Conservation (phyloP, 37 sponge, comb jelly and placozoan species). For the Hormiphora californensis region DNA sequence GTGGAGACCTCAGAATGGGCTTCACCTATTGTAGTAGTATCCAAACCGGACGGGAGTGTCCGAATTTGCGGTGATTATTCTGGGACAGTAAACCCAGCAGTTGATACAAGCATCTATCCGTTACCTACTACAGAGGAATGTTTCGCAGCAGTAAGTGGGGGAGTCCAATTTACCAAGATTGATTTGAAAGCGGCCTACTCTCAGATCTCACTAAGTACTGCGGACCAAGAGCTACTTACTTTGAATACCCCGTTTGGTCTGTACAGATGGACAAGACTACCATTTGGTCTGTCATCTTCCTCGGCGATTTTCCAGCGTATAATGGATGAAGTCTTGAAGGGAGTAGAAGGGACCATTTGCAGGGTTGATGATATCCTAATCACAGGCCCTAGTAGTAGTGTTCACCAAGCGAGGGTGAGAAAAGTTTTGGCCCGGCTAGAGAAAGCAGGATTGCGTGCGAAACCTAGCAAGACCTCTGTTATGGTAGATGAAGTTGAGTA, state of each 20-base stretch:
- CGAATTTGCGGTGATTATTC: constrained; percentile 64
- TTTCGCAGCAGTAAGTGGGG: constrained; percentile 52
- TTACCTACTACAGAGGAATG: constrained; percentile 59
- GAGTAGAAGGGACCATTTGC: not conserved
- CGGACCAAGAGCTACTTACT: not conserved
- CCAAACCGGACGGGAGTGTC: constrained; percentile 50
- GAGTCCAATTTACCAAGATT: constrained; percentile 56
- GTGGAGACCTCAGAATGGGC: constrained; percentile 58
- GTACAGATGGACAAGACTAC: constrained; percentile 51
- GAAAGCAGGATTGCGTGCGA: not conserved
- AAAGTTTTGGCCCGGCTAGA: not conserved
- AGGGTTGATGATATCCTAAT: constrained; percentile 58
- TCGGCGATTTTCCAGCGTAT: constrained; percentile 58
- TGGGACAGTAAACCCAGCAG: constrained; percentile 55
- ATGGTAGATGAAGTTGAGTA: not conserved
- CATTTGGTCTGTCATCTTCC: constrained; percentile 58
- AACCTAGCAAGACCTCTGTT: not conserved
- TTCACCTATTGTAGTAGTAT: constrained; percentile 61
- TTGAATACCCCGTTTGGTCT: constrained; percentile 59
- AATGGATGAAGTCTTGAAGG: constrained; percentile 56
- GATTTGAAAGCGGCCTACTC: constrained; percentile 55
- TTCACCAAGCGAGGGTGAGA: not conserved
- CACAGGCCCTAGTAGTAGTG: constrained; percentile 3
- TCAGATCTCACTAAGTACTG: not conserved
- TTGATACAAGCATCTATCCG: constrained; percentile 53